These are phyloP conservation scores for Drosophila obscura DNA, from an alignment of 1,140 invertebrate genomes.

Conservation along the genomic window DNA sequence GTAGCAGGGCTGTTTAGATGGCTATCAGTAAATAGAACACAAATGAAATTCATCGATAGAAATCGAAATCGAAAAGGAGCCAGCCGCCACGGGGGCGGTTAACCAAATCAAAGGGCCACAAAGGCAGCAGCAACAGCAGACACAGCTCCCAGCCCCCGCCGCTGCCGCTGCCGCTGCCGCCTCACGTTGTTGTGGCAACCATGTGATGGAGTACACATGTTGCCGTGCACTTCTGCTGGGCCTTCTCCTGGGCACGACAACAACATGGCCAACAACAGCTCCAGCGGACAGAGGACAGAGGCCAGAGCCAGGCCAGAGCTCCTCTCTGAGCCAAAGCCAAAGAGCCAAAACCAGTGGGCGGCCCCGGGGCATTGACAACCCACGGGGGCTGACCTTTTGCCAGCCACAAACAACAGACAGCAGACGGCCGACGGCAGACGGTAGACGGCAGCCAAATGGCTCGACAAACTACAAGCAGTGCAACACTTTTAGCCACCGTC, in stretches of 20 bases:
- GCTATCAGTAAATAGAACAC: conserved; percentile 84
- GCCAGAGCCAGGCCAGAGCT: background rate
- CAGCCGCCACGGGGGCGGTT: conserved; percentile 60
- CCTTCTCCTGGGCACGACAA: conserved; percentile 44
- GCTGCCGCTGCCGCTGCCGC: background rate
- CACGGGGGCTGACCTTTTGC: conserved; percentile 68
- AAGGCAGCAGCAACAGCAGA: conserved; percentile 6
- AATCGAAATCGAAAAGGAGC: conserved; percentile 63
- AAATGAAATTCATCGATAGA: conserved; percentile 83
- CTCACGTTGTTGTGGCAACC: conserved; percentile 64
- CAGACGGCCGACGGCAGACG: background rate
- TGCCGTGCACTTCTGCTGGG: conserved; percentile 29
- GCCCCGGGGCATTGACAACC: conserved; percentile 5
- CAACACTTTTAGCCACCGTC: conserved; percentile 29
- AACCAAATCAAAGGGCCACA: conserved; percentile 65
- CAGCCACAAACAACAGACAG: conserved; percentile 25
- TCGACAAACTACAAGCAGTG: conserved; percentile 36
- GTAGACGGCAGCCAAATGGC: background rate
- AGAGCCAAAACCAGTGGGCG: conserved; percentile 38
- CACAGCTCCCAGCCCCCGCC: background rate
- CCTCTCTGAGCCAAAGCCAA: background rate
- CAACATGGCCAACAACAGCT: conserved; percentile 36
- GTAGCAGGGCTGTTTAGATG: conserved; percentile 79
- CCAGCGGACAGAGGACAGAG: conserved; percentile 7
- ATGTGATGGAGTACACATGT: conserved; percentile 81